phyloP scores from a whole-genome alignment of 2,888 invertebrate genomes.

The Zaprionus lineosus region DNA sequence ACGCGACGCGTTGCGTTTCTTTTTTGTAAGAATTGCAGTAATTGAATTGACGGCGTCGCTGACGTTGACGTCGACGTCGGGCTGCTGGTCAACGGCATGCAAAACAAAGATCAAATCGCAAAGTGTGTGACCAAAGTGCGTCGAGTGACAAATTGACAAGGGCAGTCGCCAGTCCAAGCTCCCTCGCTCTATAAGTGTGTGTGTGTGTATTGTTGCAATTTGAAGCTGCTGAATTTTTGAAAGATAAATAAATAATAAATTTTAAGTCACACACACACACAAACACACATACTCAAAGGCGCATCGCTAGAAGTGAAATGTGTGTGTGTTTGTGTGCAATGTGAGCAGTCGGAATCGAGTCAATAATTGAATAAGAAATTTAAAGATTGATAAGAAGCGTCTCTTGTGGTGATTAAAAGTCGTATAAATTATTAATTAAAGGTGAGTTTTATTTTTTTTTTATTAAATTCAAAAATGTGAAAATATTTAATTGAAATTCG shows the following conservation, averaged over 20 bases:
- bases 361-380: background rate
- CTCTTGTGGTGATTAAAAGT: too few relatives aligned
- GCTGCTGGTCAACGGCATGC: slow-evolving; percentile 8
- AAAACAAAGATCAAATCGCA: slow-evolving; percentile 17
- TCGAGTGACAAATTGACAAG: slow-evolving; percentile 25
- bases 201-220: slow-evolving; percentile 1
- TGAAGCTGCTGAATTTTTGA: too few relatives aligned
- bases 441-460: slow-evolving; percentile 18
- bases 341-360: slow-evolving; percentile 10
- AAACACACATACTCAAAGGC: too few relatives aligned
- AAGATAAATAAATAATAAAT: slow-evolving; percentile 42
- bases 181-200: background rate
- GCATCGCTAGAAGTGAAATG: too few relatives aligned
- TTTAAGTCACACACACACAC: slow-evolving; percentile 14
- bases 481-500: too few relatives aligned
- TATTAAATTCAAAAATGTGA: background rate
- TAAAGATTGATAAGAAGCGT: slow-evolving; percentile 5
- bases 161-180: slow-evolving; percentile 11
- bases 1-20: slow-evolving; percentile 2
- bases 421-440: slow-evolving; percentile 3
- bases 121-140: slow-evolving; percentile 59
- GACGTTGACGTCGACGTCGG: slow-evolving; percentile 13
- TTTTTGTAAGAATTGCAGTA: slow-evolving; percentile 53
- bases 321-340: slow-evolving; percentile 13
- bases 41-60: slow-evolving; percentile 34